Base-by-base conservation (phyloP, 2,797 vertebrate species). In the Anableps anableps region DNA sequence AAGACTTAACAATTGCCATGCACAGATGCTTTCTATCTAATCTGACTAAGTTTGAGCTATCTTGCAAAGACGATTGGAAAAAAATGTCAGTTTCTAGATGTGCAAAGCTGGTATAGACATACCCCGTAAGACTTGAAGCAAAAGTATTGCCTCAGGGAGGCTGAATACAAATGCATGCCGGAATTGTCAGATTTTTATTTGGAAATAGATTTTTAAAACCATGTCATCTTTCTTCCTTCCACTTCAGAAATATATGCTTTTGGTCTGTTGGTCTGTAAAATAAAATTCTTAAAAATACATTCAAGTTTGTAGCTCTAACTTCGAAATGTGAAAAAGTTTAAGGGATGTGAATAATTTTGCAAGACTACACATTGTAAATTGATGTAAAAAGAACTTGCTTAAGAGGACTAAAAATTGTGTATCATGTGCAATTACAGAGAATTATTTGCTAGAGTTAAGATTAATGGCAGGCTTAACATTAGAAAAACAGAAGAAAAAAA, bases 321-420 rank as follows among this genome's bases (percentile, higher is more conserved):
- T 64, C 62, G 36, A 36, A 36, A 21, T 21, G 17, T 36, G 62
- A 64, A 14, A 36, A 64, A 4, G 8, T 36, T 36, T 64, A 36
- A 34, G 26, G 36, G 21, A 68, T 41, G 21, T 41, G 64, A 68
- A 68, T 68, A 68, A 19, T 68, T 68, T 41, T 31, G n/a, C 14
- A 48, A 31, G 29, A 36, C 9, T 81, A 71, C 55, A 73, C 29
- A 76, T 77, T 19, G 58, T 80, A 81, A 80, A 72, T 43, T 74
- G 43, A 43, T 71, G 78, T 31, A 74, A 51, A 83, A 90, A 83
- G 80, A 89, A 76, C 47, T 47, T 64, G 60, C 70, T 80, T 88
- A 80, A 89, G 85, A 88, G 77, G 83, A 89, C 87, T 83, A 81
- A 34, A 82, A 87, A 81, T 72, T 76, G 21, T 70, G 78, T 80